Conservation (phyloP, 1,140 invertebrate genomes). For the Aphaenogaster floridana region DNA sequence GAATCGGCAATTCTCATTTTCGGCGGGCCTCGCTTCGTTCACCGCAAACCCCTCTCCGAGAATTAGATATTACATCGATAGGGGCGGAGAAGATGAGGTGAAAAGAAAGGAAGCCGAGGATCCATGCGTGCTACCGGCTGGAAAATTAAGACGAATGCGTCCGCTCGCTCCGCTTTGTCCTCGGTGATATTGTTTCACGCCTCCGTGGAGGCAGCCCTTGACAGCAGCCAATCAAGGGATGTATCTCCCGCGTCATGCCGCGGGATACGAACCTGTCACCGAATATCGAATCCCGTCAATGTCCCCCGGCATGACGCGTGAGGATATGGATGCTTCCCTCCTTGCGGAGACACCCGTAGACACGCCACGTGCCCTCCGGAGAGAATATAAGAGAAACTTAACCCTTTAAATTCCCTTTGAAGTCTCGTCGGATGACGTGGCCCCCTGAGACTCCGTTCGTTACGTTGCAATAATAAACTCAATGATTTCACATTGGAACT, state of each 20-base stretch:
- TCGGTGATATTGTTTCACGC: slow-evolving; percentile 72
- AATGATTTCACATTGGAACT: slow-evolving; percentile 8
- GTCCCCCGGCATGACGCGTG: slow-evolving; percentile 32
- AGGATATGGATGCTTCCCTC: slow-evolving; percentile 13
- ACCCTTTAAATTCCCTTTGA: slow-evolving; percentile 32
- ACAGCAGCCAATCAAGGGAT: slow-evolving; percentile 63
- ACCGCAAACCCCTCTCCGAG: slow-evolving; percentile 59
- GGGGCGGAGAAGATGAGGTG: background rate
- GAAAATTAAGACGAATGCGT: slow-evolving; percentile 69
- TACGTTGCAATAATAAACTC: slow-evolving; percentile 43
- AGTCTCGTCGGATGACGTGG: slow-evolving; percentile 27
- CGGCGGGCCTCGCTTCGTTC: slow-evolving; percentile 40
- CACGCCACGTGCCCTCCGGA: slow-evolving; percentile 9
- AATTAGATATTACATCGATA: slow-evolving; percentile 64
- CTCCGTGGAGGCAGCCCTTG: slow-evolving; percentile 51
- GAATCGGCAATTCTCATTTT: slow-evolving; percentile 55
- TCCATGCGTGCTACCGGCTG: slow-evolving; percentile 52
- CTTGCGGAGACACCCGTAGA: background rate
- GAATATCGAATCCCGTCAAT: slow-evolving; percentile 56
- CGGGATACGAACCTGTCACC: slow-evolving; percentile 52
- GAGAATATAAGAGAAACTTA: background rate
- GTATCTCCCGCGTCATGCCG: slow-evolving; percentile 53
- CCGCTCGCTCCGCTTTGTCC: slow-evolving; percentile 12
- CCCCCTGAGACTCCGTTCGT: background rate
- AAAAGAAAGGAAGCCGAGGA: background rate